Conservation (phyloP, 2,113 vertebrate genomes). For the Probosciger aterrimus region DNA sequence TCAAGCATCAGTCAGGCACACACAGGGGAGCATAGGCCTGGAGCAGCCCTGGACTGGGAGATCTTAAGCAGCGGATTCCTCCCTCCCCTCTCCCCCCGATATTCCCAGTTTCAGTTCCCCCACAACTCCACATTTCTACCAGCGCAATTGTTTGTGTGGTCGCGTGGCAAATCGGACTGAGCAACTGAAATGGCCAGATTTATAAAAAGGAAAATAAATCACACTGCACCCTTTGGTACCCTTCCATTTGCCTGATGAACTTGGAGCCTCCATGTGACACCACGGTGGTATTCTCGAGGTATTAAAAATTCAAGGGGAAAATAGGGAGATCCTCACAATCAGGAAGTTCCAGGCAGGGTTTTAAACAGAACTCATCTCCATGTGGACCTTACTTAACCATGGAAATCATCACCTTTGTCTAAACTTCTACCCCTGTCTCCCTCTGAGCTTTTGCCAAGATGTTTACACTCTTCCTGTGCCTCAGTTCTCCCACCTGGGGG, state of each 20-base stretch:
- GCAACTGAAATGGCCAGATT: not conserved
- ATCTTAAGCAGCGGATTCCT: not conserved
- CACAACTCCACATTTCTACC: not conserved
- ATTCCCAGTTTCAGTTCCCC: not conserved
- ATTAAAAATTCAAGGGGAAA: not conserved
- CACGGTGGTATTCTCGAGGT: not conserved
- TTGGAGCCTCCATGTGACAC: not conserved
- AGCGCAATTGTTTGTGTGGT: not conserved
- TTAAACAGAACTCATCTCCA: not conserved
- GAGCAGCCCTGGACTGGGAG: not conserved
- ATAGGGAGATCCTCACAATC: not conserved
- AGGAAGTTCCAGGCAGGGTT: not conserved
- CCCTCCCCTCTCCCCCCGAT: too few relatives aligned
- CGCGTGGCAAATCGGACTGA: not conserved
- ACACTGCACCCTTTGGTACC: not conserved
- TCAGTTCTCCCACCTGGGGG: not conserved
- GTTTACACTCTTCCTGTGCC: not conserved
- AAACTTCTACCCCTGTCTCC: not conserved
- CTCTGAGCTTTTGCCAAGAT: not conserved
- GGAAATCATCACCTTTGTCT: not conserved
- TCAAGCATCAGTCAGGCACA: not conserved
- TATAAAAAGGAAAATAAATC: not conserved
- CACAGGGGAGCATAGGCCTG: not conserved
- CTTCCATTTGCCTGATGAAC: not conserved
- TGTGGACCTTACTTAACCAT: not conserved